Conservation (phyloP, 2,113 vertebrate species). For the Brachyhypopomus occidentalis region DNA sequence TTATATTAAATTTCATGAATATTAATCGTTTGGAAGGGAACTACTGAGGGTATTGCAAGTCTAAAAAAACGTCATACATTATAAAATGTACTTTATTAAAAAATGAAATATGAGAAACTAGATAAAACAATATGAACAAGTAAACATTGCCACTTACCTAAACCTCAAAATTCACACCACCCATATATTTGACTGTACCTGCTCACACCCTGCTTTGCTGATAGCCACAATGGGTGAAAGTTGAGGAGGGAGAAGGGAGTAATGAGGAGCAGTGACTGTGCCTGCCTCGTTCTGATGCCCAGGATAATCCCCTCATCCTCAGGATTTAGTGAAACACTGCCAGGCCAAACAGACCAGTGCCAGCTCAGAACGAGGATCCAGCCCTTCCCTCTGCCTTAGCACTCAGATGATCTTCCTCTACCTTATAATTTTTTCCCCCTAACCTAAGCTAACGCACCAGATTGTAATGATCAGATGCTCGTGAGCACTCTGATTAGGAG, state of each 20-base stretch:
- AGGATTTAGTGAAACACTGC: conserved; percentile 45
- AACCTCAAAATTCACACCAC: not conserved
- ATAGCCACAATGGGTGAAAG: not conserved
- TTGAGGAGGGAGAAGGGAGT: not conserved
- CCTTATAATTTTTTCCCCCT: no score
- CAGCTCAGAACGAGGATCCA: not conserved
- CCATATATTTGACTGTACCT: not conserved
- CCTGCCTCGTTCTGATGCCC: conserved; percentile 25
- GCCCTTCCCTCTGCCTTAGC: not conserved
- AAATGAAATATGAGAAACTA: not conserved
- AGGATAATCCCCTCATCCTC: conserved; percentile 45
- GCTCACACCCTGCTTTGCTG: conserved; percentile 1
- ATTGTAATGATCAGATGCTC: no score
- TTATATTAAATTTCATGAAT: no score
- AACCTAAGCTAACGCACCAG: no score
- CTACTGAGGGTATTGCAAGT: not conserved
- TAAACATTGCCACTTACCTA: conserved; percentile 17
- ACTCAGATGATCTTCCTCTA: not conserved
- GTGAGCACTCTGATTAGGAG: no score
- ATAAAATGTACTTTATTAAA: not conserved
- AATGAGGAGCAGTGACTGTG: not conserved
- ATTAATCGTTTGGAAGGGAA: not conserved
- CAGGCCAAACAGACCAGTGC: conserved; percentile 31
- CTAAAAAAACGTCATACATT: not conserved
- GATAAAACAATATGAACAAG: not conserved